Conservation (phyloP, 2,797 vertebrate genomes). For the Halcyon leucocephala region DNA sequence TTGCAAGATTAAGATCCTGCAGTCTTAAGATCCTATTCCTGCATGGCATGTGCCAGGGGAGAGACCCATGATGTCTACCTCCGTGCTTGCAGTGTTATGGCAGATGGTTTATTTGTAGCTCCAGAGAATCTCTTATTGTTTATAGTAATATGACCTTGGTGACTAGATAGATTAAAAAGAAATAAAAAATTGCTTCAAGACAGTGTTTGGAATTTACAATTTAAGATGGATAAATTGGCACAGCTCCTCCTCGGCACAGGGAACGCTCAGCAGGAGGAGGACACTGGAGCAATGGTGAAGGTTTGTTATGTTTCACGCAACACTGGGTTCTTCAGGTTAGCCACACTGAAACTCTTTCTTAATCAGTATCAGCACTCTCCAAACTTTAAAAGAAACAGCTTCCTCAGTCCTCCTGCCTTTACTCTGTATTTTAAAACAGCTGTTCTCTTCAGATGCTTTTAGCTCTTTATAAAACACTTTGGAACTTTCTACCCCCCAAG, state of each 20-base stretch:
- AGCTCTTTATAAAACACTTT: background rate
- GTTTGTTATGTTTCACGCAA: background rate
- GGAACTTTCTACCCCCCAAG: background rate
- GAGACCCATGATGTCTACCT: background rate
- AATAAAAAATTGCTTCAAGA: background rate
- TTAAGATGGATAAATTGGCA: background rate
- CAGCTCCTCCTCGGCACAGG: background rate
- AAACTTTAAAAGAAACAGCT: background rate
- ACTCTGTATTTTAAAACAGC: background rate
- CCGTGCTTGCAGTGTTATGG: background rate
- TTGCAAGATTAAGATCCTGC: background rate
- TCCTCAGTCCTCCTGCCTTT: slow-evolving; percentile 2
- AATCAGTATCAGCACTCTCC: background rate
- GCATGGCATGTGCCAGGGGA: background rate
- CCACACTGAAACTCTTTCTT: background rate
- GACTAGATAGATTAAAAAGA: background rate
- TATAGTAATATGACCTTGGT: background rate
- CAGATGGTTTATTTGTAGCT: background rate
- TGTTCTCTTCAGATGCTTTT: background rate
- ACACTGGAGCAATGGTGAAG: background rate
- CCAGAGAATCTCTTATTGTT: background rate
- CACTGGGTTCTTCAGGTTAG: background rate
- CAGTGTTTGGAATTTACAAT: background rate
- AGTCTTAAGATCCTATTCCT: background rate
- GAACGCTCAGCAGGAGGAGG: background rate